These are phyloP conservation scores for Bombus superbus DNA, from an alignment of 1,140 invertebrate genomes.

Conservation along the genomic window DNA sequence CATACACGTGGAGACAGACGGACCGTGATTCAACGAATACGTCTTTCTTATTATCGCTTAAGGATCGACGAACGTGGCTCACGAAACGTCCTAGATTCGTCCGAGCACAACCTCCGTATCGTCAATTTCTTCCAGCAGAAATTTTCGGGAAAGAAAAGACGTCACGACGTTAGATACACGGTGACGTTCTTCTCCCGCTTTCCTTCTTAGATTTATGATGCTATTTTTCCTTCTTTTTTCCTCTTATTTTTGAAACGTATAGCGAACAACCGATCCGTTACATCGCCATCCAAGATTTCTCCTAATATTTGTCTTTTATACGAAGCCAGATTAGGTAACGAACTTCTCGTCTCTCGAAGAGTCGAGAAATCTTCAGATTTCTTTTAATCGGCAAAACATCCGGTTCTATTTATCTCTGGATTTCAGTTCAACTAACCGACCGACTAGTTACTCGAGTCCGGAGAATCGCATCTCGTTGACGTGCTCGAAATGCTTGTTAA, in stretches of 20 bases:
- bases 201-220: not conserved
- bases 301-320: conserved; percentile 19
- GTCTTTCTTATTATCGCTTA: conserved; percentile 56
- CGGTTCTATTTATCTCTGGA: conserved; percentile 1
- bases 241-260: not conserved
- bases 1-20: conserved; percentile 20
- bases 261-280: not conserved
- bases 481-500: not conserved
- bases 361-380: not conserved
- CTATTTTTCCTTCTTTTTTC: not conserved
- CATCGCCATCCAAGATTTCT: not conserved
- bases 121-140: not conserved
- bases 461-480: not conserved
- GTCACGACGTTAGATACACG: not conserved
- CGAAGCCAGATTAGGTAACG: conserved; percentile 5
- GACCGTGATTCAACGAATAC: conserved; percentile 48
- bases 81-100: not conserved
- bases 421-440: not conserved
- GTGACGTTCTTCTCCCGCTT: not conserved
- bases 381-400: not conserved
- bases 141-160: not conserved
- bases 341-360: not conserved
- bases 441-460: not conserved
- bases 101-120: too few species aligned
- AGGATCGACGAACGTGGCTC: not conserved